Base-by-base conservation (phyloP, 2,113 vertebrate species). In the Puma concolor region DNA sequence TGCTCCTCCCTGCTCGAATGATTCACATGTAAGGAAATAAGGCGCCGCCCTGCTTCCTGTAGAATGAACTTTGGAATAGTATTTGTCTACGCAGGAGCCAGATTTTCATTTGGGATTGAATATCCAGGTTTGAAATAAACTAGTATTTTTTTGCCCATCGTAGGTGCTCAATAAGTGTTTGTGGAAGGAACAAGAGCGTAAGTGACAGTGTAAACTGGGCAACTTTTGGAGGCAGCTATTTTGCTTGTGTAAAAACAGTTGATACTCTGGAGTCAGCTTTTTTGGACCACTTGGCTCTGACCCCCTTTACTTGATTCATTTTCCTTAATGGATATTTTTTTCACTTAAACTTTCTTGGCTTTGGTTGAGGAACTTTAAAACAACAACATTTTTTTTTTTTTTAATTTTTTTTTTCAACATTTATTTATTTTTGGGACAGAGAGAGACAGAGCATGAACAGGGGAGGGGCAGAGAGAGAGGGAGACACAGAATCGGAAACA, bases 21-120 rank as follows among this genome's bases (percentile, higher is more conserved):
- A 93, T 74, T 89, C 77, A 71, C 57, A 38, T 27, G 44, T 31
- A n/a, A 48, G 88, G 96, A 92, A 93, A 52, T 27, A 23, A 84
- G 95, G 88, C 19, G 0, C 82, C 72, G 17, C 94, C 91, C 96
- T 91, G 66, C 91, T 94, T 97, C 94, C 91, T 80, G 93, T 27
- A 69, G 60, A 36, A 72, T 96, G 96, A 84, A 67, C 94, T 96
- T 95, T 91, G 94, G 76, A 96, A 44, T 93, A n/a, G 48, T 66
- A 15, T 50, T 94, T 93, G 90, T 80, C 23, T 17, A 27, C 15
- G n/a, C 4, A 88, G 95, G 69, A 97, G 77, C 87, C 57, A 81
- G 33, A 38, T 27, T 94, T 91, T 31, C 57, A 41, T 85, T 71
- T 84, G 85, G 44, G 52, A 21, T 94, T 88, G 52, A 89, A 7